phyloP scores from a whole-genome alignment of 2,797 vertebrate species.

The Eulemur mongoz region DNA sequence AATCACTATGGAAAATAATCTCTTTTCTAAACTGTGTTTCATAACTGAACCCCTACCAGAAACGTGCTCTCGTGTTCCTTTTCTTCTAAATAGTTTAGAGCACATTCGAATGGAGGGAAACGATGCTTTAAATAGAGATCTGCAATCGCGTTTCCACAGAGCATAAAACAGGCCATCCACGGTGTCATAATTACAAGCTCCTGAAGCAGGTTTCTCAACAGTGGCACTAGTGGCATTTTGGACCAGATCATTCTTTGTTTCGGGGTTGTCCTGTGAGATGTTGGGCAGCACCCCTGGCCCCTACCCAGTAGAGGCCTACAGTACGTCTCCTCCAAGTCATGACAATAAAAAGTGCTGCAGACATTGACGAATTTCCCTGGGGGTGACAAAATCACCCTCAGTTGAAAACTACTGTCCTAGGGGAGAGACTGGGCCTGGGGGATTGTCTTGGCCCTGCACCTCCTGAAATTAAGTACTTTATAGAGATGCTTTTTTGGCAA shows the following conservation, averaged over 20 bases:
- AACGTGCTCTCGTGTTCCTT: background rate
- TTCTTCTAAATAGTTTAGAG: background rate
- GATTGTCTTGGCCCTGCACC: background rate
- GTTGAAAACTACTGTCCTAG: background rate
- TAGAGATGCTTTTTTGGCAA: background rate
- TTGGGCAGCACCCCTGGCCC: background rate
- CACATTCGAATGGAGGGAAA: background rate
- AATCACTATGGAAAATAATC: constrained; percentile 54
- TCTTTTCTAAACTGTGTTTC: constrained; percentile 50
- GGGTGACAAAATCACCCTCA: background rate
- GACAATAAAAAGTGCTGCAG: background rate
- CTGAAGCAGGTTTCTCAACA: background rate
- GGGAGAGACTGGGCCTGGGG: background rate
- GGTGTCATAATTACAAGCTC: background rate
- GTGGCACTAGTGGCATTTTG: background rate
- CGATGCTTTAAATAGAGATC: background rate
- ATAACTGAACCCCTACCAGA: constrained; percentile 8
- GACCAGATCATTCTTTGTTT: background rate
- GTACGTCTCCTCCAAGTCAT: background rate
- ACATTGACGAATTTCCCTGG: background rate
- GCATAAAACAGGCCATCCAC: background rate
- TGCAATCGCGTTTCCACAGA: background rate
- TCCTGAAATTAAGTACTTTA: background rate
- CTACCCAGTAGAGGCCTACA: background rate
- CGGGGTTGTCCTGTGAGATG: background rate